Evolutionary conservation across 2,797 vertebrate species (phyloP).

Genomic region (Notoglanidium macrostoma): DNA sequence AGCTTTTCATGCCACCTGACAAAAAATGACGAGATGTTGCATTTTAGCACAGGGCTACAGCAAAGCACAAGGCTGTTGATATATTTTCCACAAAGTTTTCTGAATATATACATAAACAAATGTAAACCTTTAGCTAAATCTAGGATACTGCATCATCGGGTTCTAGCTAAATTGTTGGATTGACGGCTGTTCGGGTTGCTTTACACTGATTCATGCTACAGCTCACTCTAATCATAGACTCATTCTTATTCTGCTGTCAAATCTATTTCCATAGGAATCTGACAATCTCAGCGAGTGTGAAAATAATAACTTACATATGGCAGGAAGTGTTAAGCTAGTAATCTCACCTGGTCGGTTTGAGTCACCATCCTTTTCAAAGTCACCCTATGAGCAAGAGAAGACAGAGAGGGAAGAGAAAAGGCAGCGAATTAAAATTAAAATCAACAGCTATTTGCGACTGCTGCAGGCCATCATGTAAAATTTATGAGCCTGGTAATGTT

Average conservation of each 20-base stretch:
- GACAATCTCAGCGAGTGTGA: not conserved
- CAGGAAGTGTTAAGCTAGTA: not conserved
- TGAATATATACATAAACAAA: not conserved
- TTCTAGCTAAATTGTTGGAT: not conserved
- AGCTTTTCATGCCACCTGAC: constrained; percentile 86
- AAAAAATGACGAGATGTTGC: not conserved
- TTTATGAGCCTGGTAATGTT: constrained; percentile 18
- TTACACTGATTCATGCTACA: not conserved
- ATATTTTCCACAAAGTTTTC: not conserved
- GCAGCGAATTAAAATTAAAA: constrained; percentile 43
- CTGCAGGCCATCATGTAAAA: constrained; percentile 23
- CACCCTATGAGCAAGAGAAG: constrained; percentile 80
- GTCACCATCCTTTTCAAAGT: constrained; percentile 97
- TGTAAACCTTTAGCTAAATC: not conserved
- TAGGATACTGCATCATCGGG: not conserved
- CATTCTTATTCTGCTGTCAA: not conserved
- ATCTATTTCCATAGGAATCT: not conserved
- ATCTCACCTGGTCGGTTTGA: constrained; percentile 94
- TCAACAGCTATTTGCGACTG: constrained; percentile 6
- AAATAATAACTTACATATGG: not conserved
- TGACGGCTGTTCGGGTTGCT: not conserved
- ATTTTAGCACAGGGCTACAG: not conserved
- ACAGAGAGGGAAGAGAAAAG: constrained; percentile 70
- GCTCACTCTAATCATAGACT: not conserved
- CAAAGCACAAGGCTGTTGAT: not conserved